phyloP scores from a whole-genome alignment of 2,888 invertebrate species.

The Pardosa pseudoannulata region DNA sequence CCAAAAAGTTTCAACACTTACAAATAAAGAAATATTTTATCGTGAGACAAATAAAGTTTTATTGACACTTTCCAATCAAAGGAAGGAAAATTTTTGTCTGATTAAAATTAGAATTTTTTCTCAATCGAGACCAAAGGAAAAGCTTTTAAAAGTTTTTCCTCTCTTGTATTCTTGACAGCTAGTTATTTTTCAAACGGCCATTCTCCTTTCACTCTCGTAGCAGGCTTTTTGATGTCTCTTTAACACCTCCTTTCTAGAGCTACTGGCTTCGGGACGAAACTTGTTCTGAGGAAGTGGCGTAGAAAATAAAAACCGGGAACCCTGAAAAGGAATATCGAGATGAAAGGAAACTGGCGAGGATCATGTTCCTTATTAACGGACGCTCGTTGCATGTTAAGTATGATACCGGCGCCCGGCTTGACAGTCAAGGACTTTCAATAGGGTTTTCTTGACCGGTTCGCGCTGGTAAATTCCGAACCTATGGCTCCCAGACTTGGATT shows the following conservation, averaged over 20 bases:
- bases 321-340: background rate
- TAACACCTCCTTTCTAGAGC: background rate
- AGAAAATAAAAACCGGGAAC: background rate
- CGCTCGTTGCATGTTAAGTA: conserved; percentile 27
- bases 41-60: no score
- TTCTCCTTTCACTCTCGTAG: no score
- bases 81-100: no score
- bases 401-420: background rate
- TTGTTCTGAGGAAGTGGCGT: background rate
- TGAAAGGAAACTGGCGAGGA: background rate
- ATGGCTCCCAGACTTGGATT: background rate
- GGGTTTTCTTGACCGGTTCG: background rate
- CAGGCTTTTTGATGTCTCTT: background rate
- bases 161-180: no score
- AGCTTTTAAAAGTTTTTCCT: no score
- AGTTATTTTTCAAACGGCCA: no score
- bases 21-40: no score
- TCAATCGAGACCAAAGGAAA: no score
- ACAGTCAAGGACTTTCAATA: background rate
- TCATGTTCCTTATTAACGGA: conserved; percentile 34
- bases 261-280: background rate
- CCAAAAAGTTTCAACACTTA: no score
- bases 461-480: background rate
- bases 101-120: no score
- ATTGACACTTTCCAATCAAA: no score